Evolutionary conservation across 2,113 vertebrate species (phyloP), one percentile per base, ranked within the genome.

Genomic region (Laticauda colubrina): DNA sequence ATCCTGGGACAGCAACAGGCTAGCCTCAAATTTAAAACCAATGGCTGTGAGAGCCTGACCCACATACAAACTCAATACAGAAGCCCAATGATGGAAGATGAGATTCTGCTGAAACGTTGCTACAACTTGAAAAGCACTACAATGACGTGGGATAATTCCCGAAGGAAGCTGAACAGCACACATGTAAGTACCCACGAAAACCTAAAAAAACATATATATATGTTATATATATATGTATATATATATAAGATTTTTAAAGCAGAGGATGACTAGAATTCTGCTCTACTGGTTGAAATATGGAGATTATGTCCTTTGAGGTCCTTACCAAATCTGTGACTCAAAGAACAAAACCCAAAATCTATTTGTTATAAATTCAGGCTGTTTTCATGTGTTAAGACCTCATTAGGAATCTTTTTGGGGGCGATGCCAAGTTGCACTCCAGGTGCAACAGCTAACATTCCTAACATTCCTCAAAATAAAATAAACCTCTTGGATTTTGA

Each of bases 401-500:
- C 93, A 94, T 96, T 94, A 61, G 94, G 91, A 95, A 93, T 93
- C 95, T 96, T 96, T 94, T 94, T 45, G 5, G 91, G 81, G 91
- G 86, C 88, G 93, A 95, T 94, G 89, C 94, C 94, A 96, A 96
- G 91, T 94, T 87, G 90, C 93, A 92, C 91, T 85, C 95, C 95
- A 95, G 95, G 96, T 96, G 96, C 94, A 95, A 93, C 94, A 86
- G 90, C 94, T 96, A 96, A 94, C 95, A 96, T 96, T 97, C 96
- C 95, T 93, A 96, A 94, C 95, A 96, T 96, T 97, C 96, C 95
- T 92, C 61, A 95, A 96, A 97, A 96, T 96, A 96, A 97, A 97
- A 96, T 96, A 96, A 96, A 95, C 96, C 94, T 96, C 95, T 94
- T 94, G 95, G 95, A 95, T 94, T 39, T 39, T 39, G 34, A 39